Conservation (phyloP, 2,888 invertebrate genomes). For the Biston betularia region DNA sequence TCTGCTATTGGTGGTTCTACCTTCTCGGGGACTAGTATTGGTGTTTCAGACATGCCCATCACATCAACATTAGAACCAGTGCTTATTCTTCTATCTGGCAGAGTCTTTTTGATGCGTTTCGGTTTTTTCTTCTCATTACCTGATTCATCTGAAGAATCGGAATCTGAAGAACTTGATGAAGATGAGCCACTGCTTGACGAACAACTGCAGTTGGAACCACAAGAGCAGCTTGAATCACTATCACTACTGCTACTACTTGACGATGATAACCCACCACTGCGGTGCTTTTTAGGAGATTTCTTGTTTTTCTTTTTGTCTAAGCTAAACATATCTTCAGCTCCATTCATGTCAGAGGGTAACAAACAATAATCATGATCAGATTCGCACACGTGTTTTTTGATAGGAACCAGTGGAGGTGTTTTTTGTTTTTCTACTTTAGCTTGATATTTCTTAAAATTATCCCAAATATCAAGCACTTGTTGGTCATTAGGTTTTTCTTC, state of each 20-base stretch:
- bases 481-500: slow-evolving; percentile 86
- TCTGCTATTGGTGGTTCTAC: slow-evolving; percentile 89
- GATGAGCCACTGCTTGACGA: slow-evolving; percentile 90
- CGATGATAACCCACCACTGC: slow-evolving; percentile 85
- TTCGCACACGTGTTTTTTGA: slow-evolving; percentile 85
- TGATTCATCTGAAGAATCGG: slow-evolving; percentile 78
- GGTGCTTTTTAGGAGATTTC: slow-evolving; percentile 81
- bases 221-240: slow-evolving; percentile 91
- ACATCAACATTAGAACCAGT: slow-evolving; percentile 85
- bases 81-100: slow-evolving; percentile 71
- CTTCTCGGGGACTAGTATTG: slow-evolving; percentile 77
- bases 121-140: slow-evolving; percentile 76
- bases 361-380: slow-evolving; percentile 93
- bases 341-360: slow-evolving; percentile 78
- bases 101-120: slow-evolving; percentile 70
- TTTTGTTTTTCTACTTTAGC: slow-evolving; percentile 88
- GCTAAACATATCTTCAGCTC: slow-evolving; percentile 75
- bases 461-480: slow-evolving; percentile 91
- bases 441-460: slow-evolving; percentile 91
- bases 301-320: slow-evolving; percentile 80
- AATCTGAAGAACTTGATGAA: slow-evolving; percentile 86
- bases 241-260: slow-evolving; percentile 92
- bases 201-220: slow-evolving; percentile 94
- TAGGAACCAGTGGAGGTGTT: slow-evolving; percentile 78
- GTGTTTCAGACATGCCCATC: slow-evolving; percentile 81